Evolutionary conservation across 2,113 vertebrate species (phyloP), one percentile per base, ranked within the genome.

Genomic region (Haemorhous mexicanus): DNA sequence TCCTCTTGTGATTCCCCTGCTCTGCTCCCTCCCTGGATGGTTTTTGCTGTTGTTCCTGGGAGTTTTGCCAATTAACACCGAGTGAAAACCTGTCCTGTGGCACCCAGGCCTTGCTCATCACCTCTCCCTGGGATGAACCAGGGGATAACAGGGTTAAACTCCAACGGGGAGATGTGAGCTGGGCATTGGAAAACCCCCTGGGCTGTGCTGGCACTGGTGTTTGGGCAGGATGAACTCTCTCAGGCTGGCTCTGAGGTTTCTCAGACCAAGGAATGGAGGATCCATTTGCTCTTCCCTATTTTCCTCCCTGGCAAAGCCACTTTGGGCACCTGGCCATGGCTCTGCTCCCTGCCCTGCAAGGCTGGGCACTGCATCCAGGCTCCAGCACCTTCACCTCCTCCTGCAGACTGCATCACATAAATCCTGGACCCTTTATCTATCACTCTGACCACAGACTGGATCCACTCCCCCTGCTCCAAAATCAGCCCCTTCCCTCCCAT

Each of bases 241-340:
- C 1, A 1, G 64, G 23, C 12, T 47, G n/a, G 4, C 24, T 47
- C 53, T 13, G 55, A 66, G 64, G 8, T 37, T 61, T 44, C 78
- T 56, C 62, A n/a, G 14, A 6, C 20, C 44, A 21, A 21, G 72
- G 61, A 43, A 43, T 0, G 2, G 30, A 66, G 30, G 24, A 67
- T 58, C 43, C 30, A 26, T 75, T 75, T 49, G 32, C 5, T 55
- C 19, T 64, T 70, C 46, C 11, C 44, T 17, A 0, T 47, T 59
- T 69, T 44, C 28, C 21, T 64, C 67, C 28, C 49, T 59, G 59
- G 41, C 5, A 56, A 82, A 77, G 11, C 28, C 4, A 0, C 58
- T 66, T 28, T 20, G 41, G 37, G 43, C 47, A 32, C 69, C 58
- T 9, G 33, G 9, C 2, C 68, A 55, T 21, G 0, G 0, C 12